Evolutionary conservation across 2,888 invertebrate species (phyloP), one percentile per base, ranked within the genome.

Genomic region (Drosophila meridiana): DNA sequence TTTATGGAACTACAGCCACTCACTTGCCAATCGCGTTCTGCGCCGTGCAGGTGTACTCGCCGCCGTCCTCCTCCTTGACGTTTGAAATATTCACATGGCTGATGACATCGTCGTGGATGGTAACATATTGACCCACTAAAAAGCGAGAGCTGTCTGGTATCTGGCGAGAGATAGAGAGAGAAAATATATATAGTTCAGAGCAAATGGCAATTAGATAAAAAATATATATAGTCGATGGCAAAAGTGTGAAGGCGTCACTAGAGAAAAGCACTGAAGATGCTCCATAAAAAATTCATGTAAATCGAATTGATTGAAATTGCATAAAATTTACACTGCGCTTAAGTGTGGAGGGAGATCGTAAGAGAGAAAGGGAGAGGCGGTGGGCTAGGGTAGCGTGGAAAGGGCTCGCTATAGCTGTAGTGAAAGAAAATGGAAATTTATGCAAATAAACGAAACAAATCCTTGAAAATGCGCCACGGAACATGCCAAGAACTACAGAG

Each of bases 11-110:
- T 69, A 71, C 60, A 70, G 73, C 69, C 73, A 92, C 93, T 92
- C 91, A 93, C 93, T 95, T 96, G 56, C 97, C 97, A 65, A 97
- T 97, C 60, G 96, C 95, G 92, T 98, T 98, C 82, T 95, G 95
- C 2, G 98, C 97, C 30, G 96, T 95, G 92, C 98, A 98, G 43
- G 96, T 95, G 92, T 97, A 98, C 90, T 97, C 97, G 34, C 98
- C 98, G 70, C 98, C 97, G 93, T 98, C 98, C 94, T 97, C 97
- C 82, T 97, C 97, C 88, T 97, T 96, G 74, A 97, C 96, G 76
- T 96, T 95, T 89, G 97, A 97, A 90, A 98, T 96, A 94, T 98
- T 98, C 78, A 98, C 96, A 94, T 98, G 97, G 91, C 97, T 97
- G 93, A 98, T 97, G 75, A 98, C 98, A 93, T 97, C 97, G 91